Conservation (phyloP, 2,888 invertebrate species). For the Melinaea marsaeus region DNA sequence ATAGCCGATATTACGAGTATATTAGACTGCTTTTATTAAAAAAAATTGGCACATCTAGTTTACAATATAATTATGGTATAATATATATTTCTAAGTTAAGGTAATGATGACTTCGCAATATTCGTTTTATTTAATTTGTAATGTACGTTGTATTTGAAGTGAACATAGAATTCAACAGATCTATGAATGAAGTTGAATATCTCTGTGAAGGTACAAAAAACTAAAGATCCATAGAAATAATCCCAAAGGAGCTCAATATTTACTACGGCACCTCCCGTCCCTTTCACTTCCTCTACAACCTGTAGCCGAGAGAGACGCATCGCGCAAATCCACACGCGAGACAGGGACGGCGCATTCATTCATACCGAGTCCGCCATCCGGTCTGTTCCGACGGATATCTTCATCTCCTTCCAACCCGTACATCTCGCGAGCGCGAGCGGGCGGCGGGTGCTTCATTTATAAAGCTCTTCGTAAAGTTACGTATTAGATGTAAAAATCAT, state of each 20-base stretch:
- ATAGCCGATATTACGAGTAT: too few species aligned
- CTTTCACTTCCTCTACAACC: slow-evolving; percentile 78
- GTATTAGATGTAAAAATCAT: slow-evolving; percentile 37
- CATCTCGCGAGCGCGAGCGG: slow-evolving; percentile 71
- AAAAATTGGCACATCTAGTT: too few species aligned
- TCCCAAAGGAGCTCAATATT: slow-evolving; percentile 71
- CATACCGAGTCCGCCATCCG: slow-evolving; percentile 77
- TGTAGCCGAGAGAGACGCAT: slow-evolving; percentile 60
- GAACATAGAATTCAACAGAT: slow-evolving; percentile 35
- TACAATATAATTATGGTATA: too few species aligned
- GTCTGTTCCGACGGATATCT: slow-evolving; percentile 71
- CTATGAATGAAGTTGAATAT: slow-evolving; percentile 66
- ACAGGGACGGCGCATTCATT: slow-evolving; percentile 72
- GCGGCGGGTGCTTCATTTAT: slow-evolving; percentile 69
- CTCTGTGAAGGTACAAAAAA: slow-evolving; percentile 65
- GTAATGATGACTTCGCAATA: too few species aligned
- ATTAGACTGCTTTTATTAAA: too few species aligned
- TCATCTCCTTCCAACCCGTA: slow-evolving; percentile 74
- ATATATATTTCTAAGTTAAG: too few species aligned
- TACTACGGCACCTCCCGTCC: slow-evolving; percentile 75
- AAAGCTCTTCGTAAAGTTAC: slow-evolving; percentile 63
- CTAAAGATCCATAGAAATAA: slow-evolving; percentile 60
- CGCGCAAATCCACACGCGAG: slow-evolving; percentile 45
- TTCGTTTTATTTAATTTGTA: too few species aligned
- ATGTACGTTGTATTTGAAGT: slow-evolving; percentile 10